Evolutionary conservation across 2,113 vertebrate species (phyloP).

Genomic region (Galbula dea): DNA sequence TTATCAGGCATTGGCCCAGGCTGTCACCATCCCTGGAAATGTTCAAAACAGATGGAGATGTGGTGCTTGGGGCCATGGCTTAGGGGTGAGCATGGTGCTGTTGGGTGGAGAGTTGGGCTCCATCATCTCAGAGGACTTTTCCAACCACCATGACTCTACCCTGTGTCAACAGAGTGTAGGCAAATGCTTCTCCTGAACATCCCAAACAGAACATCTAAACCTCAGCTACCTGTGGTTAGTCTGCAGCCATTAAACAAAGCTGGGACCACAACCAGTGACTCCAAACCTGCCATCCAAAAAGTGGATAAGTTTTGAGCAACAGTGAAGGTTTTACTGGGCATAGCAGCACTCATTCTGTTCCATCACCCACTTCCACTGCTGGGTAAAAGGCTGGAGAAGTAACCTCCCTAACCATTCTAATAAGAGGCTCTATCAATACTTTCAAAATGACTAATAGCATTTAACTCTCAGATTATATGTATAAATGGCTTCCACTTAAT

Average conservation of each 20-base stretch:
- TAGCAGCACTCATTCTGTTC: not conserved
- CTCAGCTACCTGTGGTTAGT: not conserved
- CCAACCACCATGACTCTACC: too few relatives aligned
- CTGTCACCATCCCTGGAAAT: too few relatives aligned
- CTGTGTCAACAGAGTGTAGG: not conserved
- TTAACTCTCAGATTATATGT: conserved; percentile 12
- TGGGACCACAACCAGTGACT: not conserved
- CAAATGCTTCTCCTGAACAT: not conserved
- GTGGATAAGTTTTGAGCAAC: not conserved
- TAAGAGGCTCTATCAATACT: conserved; percentile 5
- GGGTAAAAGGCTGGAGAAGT: not conserved
- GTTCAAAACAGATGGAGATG: too few relatives aligned
- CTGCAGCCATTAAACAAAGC: rapidly evolving
- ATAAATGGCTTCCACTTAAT: conserved; percentile 26
- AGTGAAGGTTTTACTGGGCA: not conserved
- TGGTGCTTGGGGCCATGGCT: too few relatives aligned
- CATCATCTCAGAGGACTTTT: too few relatives aligned
- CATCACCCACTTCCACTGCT: not conserved
- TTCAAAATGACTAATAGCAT: not conserved
- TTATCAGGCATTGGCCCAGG: too few relatives aligned
- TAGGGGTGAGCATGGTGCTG: too few relatives aligned
- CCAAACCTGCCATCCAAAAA: rapidly evolving
- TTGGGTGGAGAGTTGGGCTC: too few relatives aligned
- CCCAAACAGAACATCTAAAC: not conserved
- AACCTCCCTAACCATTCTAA: not conserved